A percentile compares a stretch with the other conserved stretches of the same genome.
These are phyloP conservation scores for Anodontia alba DNA, from an alignment of 2,888 invertebrate species.

Conservation along the genomic window DNA sequence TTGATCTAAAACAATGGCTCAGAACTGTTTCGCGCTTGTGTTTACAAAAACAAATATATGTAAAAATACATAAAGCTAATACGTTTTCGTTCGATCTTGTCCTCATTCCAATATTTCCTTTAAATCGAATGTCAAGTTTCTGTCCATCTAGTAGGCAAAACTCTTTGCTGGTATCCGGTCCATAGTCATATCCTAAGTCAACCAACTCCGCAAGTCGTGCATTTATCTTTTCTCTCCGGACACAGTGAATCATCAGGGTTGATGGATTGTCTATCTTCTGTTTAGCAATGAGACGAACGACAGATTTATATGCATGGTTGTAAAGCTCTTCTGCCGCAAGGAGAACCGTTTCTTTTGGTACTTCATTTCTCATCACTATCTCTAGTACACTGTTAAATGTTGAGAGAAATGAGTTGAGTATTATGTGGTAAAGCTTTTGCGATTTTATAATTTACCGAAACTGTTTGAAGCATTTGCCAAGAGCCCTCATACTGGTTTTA, in stretches of 20 bases:
- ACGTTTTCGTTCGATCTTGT: background rate
- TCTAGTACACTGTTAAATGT: background rate
- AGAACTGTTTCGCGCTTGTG: no score
- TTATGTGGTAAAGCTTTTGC: no score
- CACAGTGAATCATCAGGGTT: constrained; percentile 2
- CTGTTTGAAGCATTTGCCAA: no score
- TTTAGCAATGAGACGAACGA: constrained; percentile 11
- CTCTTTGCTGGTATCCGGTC: constrained; percentile 13
- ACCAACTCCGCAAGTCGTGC: constrained; percentile 6
- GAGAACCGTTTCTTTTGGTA: background rate
- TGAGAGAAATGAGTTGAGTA: no score
- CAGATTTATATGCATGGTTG: constrained; percentile 1
- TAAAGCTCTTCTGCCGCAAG: constrained; percentile 12
- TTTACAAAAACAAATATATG: no score
- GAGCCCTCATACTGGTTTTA: no score
- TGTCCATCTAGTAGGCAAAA: constrained; percentile 9
- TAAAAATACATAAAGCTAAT: no score
- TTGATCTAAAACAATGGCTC: no score
- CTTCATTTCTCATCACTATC: background rate
- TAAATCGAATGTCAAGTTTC: background rate
- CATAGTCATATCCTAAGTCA: background rate
- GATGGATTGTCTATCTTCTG: background rate
- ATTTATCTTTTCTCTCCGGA: background rate
- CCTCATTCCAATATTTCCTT: constrained; percentile 7
- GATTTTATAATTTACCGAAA: no score